These are phyloP conservation scores for Epinephelus awoara DNA, from an alignment of 2,797 vertebrate genomes.

Conservation along the genomic window DNA sequence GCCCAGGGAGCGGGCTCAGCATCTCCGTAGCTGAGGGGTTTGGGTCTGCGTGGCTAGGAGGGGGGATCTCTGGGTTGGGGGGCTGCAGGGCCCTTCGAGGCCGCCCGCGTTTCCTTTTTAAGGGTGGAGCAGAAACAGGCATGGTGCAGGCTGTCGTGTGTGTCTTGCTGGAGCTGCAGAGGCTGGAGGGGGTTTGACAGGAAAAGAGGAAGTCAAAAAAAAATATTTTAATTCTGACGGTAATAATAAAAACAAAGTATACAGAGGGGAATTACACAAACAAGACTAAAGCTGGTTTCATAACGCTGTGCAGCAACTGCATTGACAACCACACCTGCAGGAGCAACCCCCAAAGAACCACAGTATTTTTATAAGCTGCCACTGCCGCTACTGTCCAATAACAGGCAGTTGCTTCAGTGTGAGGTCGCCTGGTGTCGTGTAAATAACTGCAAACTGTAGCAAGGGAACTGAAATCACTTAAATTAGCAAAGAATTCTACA, in stretches of 20 bases:
- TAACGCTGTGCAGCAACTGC: no score
- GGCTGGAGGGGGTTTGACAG: conserved; percentile 74
- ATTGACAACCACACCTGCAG: no score
- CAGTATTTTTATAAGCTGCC: no score
- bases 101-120: conserved; percentile 93
- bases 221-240: background rate
- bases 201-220: conserved; percentile 32
- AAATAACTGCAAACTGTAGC: no score
- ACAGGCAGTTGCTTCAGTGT: no score
- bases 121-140: conserved; percentile 89
- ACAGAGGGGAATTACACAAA: background rate
- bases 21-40: conserved; percentile 55
- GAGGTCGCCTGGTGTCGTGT: no score
- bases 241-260: background rate
- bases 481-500: no score
- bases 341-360: no score
- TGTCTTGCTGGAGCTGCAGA: conserved; percentile 91
- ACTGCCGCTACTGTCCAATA: no score
- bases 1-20: conserved; percentile 89
- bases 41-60: conserved; percentile 75
- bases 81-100: conserved; percentile 92
- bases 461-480: no score
- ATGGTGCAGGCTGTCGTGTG: conserved; percentile 89
- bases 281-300: background rate
- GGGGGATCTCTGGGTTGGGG: conserved; percentile 90